Evolutionary conservation across 2,888 invertebrate genomes (phyloP).

Genomic region (Acheta domesticus): DNA sequence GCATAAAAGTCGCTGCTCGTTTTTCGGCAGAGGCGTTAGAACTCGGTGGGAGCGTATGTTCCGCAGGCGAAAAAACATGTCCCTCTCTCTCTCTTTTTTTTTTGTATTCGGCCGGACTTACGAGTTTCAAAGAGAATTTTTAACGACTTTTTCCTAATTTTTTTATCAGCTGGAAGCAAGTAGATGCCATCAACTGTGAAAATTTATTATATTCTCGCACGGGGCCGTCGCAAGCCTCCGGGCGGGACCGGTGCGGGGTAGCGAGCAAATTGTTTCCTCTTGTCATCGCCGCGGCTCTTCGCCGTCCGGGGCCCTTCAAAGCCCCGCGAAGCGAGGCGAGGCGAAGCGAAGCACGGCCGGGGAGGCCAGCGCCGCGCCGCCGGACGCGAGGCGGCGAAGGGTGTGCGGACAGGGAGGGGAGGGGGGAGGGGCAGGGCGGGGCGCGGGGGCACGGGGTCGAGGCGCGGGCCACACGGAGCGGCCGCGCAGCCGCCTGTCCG

Average conservation of each 20-base stretch:
- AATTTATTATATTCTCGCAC: background rate
- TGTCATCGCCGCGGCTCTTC: background rate
- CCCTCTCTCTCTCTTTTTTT: background rate
- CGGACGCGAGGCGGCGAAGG: too few relatives aligned
- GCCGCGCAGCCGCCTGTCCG: too few relatives aligned
- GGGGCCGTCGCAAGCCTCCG: too few relatives aligned
- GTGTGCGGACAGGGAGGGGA: too few relatives aligned
- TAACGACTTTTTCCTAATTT: background rate
- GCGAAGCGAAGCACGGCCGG: too few relatives aligned
- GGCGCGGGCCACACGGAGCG: too few relatives aligned
- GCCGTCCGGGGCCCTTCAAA: too few relatives aligned
- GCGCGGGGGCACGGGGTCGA: too few relatives aligned
- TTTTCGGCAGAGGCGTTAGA: background rate
- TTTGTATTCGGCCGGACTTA: background rate
- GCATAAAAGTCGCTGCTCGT: background rate
- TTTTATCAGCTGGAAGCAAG: background rate
- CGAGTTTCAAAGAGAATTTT: conserved; percentile 3
- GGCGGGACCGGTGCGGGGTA: background rate
- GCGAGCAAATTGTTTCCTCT: background rate
- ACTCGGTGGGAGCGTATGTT: background rate
- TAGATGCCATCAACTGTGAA: background rate
- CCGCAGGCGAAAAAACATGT: background rate
- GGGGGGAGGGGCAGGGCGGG: too few relatives aligned
- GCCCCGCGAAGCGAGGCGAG: too few relatives aligned
- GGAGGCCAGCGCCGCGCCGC: too few relatives aligned